phyloP scores from a whole-genome alignment of 2,113 vertebrate genomes.

The Melanotaenia duboulayi region DNA sequence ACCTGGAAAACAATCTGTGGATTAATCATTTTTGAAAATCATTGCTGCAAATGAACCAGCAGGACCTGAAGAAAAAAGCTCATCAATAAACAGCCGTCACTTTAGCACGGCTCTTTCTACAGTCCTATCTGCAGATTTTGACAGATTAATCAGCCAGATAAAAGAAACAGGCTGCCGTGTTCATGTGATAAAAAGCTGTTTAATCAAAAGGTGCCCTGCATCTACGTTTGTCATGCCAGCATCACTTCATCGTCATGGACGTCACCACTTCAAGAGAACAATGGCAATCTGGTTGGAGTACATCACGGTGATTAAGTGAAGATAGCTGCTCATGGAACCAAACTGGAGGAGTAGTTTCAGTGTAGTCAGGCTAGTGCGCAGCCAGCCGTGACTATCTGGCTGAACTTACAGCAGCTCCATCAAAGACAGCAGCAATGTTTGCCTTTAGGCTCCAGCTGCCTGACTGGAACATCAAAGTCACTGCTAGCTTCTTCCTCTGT shows the following conservation, averaged over 20 bases:
- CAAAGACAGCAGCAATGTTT: conserved; percentile 1
- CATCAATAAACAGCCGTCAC: neutral
- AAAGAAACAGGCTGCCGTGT: too few species aligned
- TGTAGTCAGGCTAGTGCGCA: conserved; percentile 26
- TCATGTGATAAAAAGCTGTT: neutral
- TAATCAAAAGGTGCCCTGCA: neutral
- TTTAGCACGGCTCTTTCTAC: neutral
- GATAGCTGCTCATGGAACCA: neutral
- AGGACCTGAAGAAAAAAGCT: neutral
- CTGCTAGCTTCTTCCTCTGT: neutral
- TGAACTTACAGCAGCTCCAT: conserved; percentile 21
- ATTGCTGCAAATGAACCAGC: neutral
- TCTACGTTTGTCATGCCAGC: neutral
- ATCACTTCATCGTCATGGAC: conserved; percentile 1
- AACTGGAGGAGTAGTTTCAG: conserved; percentile 1
- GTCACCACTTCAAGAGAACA: neutral
- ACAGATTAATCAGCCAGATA: neutral
- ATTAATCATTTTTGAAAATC: neutral
- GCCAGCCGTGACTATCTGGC: conserved; percentile 24
- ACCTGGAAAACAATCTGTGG: neutral
- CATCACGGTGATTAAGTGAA: neutral
- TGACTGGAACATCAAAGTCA: conserved; percentile 8
- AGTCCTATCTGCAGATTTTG: neutral
- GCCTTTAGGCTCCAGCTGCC: conserved; percentile 24
- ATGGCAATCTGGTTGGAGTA: neutral